Base-by-base conservation (phyloP, 2,797 vertebrate genomes). In the Danionella dracula region DNA sequence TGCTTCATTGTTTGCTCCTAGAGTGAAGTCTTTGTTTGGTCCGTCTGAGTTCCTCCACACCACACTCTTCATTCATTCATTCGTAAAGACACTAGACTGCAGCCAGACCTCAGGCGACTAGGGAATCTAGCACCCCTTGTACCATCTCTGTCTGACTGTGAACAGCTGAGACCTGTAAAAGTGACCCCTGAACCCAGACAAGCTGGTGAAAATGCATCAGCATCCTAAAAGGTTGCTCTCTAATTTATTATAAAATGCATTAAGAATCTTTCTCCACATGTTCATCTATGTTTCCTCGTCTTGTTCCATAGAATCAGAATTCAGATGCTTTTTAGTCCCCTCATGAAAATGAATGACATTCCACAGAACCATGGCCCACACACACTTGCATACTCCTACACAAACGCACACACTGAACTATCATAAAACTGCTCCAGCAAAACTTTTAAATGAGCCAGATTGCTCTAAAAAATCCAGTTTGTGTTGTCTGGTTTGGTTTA, bases 331-430 rank as follows among this genome's bases (percentile, higher is more conserved):
- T 20, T 54, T 10, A 58, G 45, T 48, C 54, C 6, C 45, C 57
- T 74, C 75, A 68, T 72, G 69, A 78, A 72, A 78, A 79, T 77
- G 78, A 66, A 67, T 75, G 57, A 51, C 45, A 76, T 56, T 55
- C 58, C 50, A 62, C 71, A 13, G 71, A 49, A 55, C 49, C 50
- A 29, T 67, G 79, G 79, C 79, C 73, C 68, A 66, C 41, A 81
- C 37, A 75, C 57, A 60, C 68, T 68, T 42, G n/a, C n/a, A 73
- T 38, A 37, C 35, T 35, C 46, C n/a, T n/a, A 60, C 58, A 68
- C 60, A 59, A 35, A 58, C 10, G 54, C 41, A 66, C 49, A 27
- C 50, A 15, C 10, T 29, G 8, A 44, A 35, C 32, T 17, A 55
- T 35, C 40, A 20, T 38, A 8, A 8, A 55, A 32, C 62, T 38